Evolutionary conservation across 2,113 vertebrate species (phyloP), one percentile per base, ranked within the genome.

Genomic region (Aegotheles bennettii): DNA sequence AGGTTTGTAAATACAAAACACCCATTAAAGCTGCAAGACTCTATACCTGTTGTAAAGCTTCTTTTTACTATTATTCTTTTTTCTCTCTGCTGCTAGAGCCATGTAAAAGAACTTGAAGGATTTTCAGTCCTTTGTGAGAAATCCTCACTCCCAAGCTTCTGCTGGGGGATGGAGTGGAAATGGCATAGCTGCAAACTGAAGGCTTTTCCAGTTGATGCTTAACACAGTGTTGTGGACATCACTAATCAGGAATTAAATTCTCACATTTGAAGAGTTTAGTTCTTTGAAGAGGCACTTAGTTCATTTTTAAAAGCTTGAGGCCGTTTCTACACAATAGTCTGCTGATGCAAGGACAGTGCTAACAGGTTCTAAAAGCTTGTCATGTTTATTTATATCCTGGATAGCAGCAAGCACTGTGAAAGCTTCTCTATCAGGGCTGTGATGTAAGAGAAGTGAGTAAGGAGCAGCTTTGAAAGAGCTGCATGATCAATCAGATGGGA

Each of bases 281-380:
- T 82, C 67, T 80, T 94, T 90, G 79, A 77, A 88, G 83, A 77
- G 73, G 80, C 35, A 11, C 47, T 93, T 81, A 65, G 77, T 87
- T 78, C 18, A 29, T 75, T 56, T 87, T 79, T 71, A 84, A 92
- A 87, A 95, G 89, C 93, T 75, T 45, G 54, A 78, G 61, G 81
- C 60, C n/a, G 45, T 94, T 94, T 82, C 77, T 89, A 89, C 77
- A 29, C 79, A 53, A 79, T 59, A 71, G 77, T 53, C 60, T 91
- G 69, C 80, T 84, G 76, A 95, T 45, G 69, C 94, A 78, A 64
- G 23, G 59, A 86, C 81, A 61, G 43, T 48, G 84, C 89, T 95
- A 93, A 96, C 89, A 91, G 76, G 93, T 75, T 82, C 60, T 94
- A 75, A 94, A 90, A 87, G 76, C 89, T 71, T 78, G 76, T 90